Evolutionary conservation across 2,888 invertebrate genomes (phyloP), one percentile per base, ranked within the genome.

Genomic region (Habrosyne pyritoides): DNA sequence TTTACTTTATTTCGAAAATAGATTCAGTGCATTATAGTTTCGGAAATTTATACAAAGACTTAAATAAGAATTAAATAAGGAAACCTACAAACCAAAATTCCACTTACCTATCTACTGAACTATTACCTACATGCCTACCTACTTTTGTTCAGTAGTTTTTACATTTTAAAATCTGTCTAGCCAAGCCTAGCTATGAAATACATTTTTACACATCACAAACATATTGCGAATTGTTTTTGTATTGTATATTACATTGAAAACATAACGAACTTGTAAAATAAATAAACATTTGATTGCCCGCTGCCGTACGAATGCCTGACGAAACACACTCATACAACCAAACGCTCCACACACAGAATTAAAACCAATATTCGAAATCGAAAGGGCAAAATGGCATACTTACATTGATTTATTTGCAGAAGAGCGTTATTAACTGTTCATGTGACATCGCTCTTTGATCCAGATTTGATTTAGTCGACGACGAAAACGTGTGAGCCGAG

Each of bases 371-470:
- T 42, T 42, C 42, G 42, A 42, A 42, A 42, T 42, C 18, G 42
- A 42, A 42, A 42, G 42, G 42, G 42, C 42, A 18, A 42, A 36
- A 42, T 18, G 42, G 42, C 42, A 42, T 42, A 42, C 42, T 1
- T 42, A 18, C 21, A 22, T 28, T 42, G 36, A 49, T 49, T 48
- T 54, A 54, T 54, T 54, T 54, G 33, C 49, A 33, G 14, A 53
- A 21, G 49, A 30, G 33, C 49, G 21, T 36, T 54, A 54, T 54
- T 54, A 54, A 22, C 49, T 49, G 48, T 54, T 22, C 52, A 42
- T 42, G 42, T 24, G 33, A 47, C 47, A 49, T 42, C 54, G 42
- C 52, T 53, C 54, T 54, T 54, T 54, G 54, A 54, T 54, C 54
- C 54, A 21, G 22, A 49, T 47, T 54, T 49, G 54, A 49, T 54